Conservation (phyloP, 30 jellyfish, hydroid and myxozoan genomes). For the Mastigias papua region DNA sequence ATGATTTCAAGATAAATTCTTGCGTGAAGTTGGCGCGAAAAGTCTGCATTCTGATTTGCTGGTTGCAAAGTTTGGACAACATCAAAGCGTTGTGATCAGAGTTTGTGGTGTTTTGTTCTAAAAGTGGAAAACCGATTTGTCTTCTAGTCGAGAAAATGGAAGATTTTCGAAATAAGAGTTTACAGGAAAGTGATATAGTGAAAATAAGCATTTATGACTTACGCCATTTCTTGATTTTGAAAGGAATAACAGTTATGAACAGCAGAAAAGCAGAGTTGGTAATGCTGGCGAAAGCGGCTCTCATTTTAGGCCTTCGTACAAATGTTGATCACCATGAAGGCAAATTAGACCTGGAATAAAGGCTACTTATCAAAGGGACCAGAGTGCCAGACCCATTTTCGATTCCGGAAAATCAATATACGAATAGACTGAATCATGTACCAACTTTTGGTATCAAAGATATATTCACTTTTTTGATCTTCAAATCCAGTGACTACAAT, state of each 20-base stretch:
- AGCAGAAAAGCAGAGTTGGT: conserved; percentile 69
- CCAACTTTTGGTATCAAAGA: conserved; percentile 67
- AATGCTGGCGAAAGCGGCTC: conserved; percentile 66
- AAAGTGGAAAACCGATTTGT: conserved; percentile 32
- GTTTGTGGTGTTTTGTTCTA: conserved; percentile 42
- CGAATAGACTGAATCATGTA: conserved; percentile 52
- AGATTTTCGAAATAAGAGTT: conserved; percentile 46
- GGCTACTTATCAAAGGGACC: conserved; percentile 51
- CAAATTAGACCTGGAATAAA: conserved; percentile 53
- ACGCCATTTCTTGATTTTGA: conserved; percentile 67
- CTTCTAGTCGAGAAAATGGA: conserved; percentile 46
- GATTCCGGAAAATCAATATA: conserved; percentile 56
- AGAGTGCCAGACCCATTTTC: conserved; percentile 70
- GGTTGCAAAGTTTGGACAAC: conserved; percentile 71
- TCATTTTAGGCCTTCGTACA: conserved; percentile 60
- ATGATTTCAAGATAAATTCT: conserved; percentile 51
- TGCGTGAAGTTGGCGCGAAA: conserved; percentile 53
- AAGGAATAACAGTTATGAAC: conserved; percentile 68
- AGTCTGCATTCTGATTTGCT: conserved; percentile 66
- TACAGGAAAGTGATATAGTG: conserved; percentile 68
- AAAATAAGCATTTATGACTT: conserved; percentile 49
- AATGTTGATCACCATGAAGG: conserved; percentile 72
- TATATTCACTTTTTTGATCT: conserved; percentile 43
- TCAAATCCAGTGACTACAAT: conserved; percentile 70
- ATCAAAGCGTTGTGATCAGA: conserved; percentile 44